Evolutionary conservation across 2,888 invertebrate genomes (phyloP).

Genomic region (Andrena haemorrhoa): DNA sequence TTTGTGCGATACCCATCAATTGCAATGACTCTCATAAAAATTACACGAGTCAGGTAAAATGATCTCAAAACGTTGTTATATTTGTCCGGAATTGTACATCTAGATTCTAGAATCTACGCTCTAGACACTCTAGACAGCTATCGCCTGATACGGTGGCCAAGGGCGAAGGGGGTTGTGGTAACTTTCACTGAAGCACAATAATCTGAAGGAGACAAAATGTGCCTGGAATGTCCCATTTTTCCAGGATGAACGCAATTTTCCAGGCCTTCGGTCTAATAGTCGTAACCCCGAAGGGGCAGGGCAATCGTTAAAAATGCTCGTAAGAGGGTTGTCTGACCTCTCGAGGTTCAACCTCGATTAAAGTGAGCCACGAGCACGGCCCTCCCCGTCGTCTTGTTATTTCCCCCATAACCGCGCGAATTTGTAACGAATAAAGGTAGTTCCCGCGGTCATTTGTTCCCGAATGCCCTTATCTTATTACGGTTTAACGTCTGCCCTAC

Average conservation of each 20-base stretch:
- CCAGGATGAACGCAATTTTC: slow-evolving; percentile 53
- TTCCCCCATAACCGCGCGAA: slow-evolving; percentile 26
- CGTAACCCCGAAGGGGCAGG: slow-evolving; percentile 35
- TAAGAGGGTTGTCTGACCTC: slow-evolving; percentile 37
- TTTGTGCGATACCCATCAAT: no score
- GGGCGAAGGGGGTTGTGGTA: not conserved
- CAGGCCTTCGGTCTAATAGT: slow-evolving; percentile 39
- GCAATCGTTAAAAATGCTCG: slow-evolving; percentile 56
- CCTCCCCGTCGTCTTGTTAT: slow-evolving; percentile 42
- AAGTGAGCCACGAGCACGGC: slow-evolving; percentile 20
- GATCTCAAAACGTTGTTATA: not conserved
- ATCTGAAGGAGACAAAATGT: not conserved
- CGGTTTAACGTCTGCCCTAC: slow-evolving; percentile 4
- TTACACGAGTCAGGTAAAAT: not conserved
- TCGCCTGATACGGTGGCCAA: no score
- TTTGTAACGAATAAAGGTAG: slow-evolving; percentile 15
- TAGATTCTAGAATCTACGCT: no score
- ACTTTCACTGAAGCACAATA: slow-evolving; percentile 27
- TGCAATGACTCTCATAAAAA: not conserved
- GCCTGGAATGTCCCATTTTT: slow-evolving; percentile 21
- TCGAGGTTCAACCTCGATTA: slow-evolving; percentile 25
- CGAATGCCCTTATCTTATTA: slow-evolving; percentile 6
- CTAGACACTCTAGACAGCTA: not conserved
- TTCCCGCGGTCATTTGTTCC: not conserved
- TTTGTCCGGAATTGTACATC: not conserved